Evolutionary conservation across 2,113 vertebrate genomes (phyloP), one percentile per base, ranked within the genome.

Genomic region (Delphinus delphis): DNA sequence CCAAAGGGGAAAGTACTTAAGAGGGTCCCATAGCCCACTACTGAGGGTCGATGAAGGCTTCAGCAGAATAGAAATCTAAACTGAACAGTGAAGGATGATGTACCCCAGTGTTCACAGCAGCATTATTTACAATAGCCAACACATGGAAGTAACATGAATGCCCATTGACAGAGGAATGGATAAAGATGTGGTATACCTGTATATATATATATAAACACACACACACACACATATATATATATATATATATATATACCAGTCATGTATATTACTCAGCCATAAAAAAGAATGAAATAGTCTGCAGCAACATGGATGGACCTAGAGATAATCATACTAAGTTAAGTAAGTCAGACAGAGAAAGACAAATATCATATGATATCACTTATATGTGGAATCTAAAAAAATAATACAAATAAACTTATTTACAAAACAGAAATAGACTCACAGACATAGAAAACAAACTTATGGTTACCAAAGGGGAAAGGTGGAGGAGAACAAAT

Each of bases 221-320:
- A 50, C 3, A 50, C 3, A 50, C 13, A 47, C n/a, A n/a, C n/a
- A n/a, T 31, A 50, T 1, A 53, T 0, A 53, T 5, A 17, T 15
- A 53, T 15, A 53, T 31, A 33, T 21, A 77, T 15, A 53, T 15
- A 53, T 31, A 33, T 12, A 77, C 50, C 20, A 10, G 17, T 53
- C 50, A 53, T 53, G 20, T 33, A 53, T 53, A 77, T n/a, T n/a
- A 11, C 28, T 77, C 47, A 53, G 47, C 4, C 31, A n/a, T 53
- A 53, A 50, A 77, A 53, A 77, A 26, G 44, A 50, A 53, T 77
- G 74, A 77, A 77, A 77, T 77, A 23, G 10, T 33, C 33, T 53
- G 47, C 31, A 53, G 47, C 76, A 53, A 79, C 47, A n/a, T 79
- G 47, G 47, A 79, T 79, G 47, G 47, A 79, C 31, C 76, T 23